phyloP scores from a whole-genome alignment of 1,140 invertebrate genomes.

The Medauroidea extradentata region DNA sequence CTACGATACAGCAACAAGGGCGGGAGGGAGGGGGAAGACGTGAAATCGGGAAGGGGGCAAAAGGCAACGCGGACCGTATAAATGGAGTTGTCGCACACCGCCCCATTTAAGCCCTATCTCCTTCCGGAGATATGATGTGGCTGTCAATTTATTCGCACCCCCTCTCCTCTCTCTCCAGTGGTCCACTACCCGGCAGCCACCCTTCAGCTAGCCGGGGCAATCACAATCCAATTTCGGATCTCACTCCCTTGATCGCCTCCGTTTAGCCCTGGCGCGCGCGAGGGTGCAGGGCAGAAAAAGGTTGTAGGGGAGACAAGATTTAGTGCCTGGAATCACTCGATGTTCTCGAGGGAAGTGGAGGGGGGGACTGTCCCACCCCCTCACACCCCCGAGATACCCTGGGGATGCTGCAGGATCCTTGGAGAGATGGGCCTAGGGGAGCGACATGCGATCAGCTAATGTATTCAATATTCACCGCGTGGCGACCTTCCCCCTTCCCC shows the following conservation, averaged over 20 bases:
- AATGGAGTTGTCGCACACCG: no score
- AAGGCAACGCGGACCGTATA: no score
- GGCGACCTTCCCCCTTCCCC: no score
- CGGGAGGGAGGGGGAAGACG: no score
- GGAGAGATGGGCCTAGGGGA: not conserved
- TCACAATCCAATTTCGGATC: slow-evolving; percentile 12
- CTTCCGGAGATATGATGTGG: not conserved
- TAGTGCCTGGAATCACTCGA: slow-evolving; percentile 1
- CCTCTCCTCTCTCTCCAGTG: not conserved
- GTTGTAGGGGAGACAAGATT: not conserved
- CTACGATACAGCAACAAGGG: not conserved
- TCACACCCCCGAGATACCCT: not conserved
- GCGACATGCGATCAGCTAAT: slow-evolving; percentile 5
- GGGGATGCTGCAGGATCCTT: not conserved
- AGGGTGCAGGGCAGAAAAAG: not conserved
- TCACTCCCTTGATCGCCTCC: slow-evolving; percentile 2
- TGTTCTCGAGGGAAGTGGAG: not conserved
- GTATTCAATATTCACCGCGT: slow-evolving; percentile 10
- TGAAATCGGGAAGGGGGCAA: not conserved
- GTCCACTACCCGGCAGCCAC: not conserved
- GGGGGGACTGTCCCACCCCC: not conserved
- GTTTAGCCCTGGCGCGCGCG: not conserved
- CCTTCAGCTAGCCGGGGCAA: not conserved
- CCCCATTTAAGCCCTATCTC: not conserved
- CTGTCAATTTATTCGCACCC: slow-evolving; percentile 13